Evolutionary conservation across 2,888 invertebrate genomes (phyloP), one percentile per base, ranked within the genome.

Genomic region (Drepana falcataria): DNA sequence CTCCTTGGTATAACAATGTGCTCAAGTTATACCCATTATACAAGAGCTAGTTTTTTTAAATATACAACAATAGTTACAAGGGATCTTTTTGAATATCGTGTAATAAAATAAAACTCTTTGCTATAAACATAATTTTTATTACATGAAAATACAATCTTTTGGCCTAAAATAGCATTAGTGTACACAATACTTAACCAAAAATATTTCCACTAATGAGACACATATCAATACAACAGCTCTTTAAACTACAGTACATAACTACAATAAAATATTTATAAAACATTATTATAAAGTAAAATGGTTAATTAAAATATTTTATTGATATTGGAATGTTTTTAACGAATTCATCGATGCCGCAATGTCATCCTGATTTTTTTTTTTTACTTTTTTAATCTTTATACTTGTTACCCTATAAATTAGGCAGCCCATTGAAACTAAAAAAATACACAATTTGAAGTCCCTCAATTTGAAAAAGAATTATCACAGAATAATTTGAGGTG

Each of bases 401-500:
- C n/a, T n/a, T n/a, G n/a, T n/a, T n/a, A n/a, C n/a, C n/a, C n/a
- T n/a, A n/a, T n/a, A n/a, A n/a, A n/a, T n/a, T n/a, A n/a, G n/a
- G n/a, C n/a, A n/a, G n/a, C n/a, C n/a, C n/a, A n/a, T n/a, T n/a
- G n/a, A n/a, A n/a, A n/a, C n/a, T n/a, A n/a, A n/a, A 68, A 73
- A 69, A 59, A 60, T 61, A 63, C 69, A 71, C 59, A 77, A 83
- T 85, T 87, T 87, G 89, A 90, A 91, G 90, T 68, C 72, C 90
- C 90, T 81, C 90, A 87, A 81, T 74, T 84, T 85, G 83, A 84
- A 87, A 44, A 82, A 89, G 82, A 87, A 80, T 85, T 91, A 91
- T 91, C 90, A 91, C 90, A 91, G 90, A 89, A 89, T 82, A 81
- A 77, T 81, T 79, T 86, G 90, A 91, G 90, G 90, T 70, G 65